These are phyloP conservation scores for Spilosoma lubricipeda DNA, from an alignment of 2,888 invertebrate genomes.

Conservation along the genomic window DNA sequence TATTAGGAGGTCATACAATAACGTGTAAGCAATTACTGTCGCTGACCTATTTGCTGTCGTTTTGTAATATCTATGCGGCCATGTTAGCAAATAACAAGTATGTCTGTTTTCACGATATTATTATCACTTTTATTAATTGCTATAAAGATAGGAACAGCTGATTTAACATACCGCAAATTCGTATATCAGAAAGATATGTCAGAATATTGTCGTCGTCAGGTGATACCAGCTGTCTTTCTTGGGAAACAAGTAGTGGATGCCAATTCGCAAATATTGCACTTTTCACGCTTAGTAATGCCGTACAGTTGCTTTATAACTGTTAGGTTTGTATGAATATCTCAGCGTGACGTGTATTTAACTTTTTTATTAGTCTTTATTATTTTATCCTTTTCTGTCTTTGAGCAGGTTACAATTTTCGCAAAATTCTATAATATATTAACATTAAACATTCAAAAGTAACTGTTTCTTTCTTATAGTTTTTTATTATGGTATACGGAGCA, in stretches of 20 bases:
- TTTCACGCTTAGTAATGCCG: constrained; percentile 70
- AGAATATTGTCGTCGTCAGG: constrained; percentile 73
- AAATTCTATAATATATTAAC: too few relatives aligned
- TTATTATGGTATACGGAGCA: too few relatives aligned
- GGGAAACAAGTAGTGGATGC: constrained; percentile 70
- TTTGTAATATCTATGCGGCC: constrained; percentile 35
- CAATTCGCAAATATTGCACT: constrained; percentile 71
- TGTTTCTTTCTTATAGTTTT: too few relatives aligned
- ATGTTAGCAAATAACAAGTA: constrained; percentile 30
- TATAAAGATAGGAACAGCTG: constrained; percentile 26
- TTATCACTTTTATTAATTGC: constrained; percentile 27
- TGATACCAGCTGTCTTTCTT: constrained; percentile 75
- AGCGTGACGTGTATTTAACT: background rate
- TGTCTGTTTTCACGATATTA: constrained; percentile 29
- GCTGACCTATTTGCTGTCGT: background rate
- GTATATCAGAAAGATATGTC: constrained; percentile 74
- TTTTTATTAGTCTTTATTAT: background rate
- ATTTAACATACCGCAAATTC: constrained; percentile 50
- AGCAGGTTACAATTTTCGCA: too few relatives aligned
- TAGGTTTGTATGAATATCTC: constrained; percentile 57
- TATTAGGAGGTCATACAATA: background rate
- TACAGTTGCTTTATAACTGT: constrained; percentile 76
- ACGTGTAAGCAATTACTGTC: background rate
- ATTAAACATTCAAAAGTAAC: too few relatives aligned
- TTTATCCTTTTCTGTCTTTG: background rate